These are phyloP conservation scores for Coronaproctus castanopsis DNA, from an alignment of 2,888 invertebrate genomes.

Conservation along the genomic window DNA sequence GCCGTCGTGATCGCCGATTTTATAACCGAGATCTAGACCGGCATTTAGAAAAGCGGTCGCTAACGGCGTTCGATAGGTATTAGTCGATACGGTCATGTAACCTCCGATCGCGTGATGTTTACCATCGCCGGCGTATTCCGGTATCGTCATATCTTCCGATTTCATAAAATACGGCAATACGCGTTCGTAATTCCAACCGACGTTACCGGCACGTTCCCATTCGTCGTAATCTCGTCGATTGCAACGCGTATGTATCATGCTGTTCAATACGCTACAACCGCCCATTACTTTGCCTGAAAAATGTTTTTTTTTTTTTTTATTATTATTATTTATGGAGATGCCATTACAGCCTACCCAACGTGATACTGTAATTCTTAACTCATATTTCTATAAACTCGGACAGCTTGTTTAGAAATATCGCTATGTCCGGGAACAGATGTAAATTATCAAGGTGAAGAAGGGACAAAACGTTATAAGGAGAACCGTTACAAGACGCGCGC, in stretches of 20 bases:
- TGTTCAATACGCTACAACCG: constrained; percentile 57
- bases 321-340: no score
- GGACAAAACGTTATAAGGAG: no score
- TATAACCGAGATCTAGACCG: constrained; percentile 17
- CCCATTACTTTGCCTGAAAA: constrained; percentile 52
- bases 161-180: constrained; percentile 24
- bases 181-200: constrained; percentile 23
- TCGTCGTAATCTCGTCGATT: constrained; percentile 48
- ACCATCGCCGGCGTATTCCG: constrained; percentile 14
- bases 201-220: constrained; percentile 50
- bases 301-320: no score
- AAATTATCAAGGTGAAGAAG: no score
- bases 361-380: no score
- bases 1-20: constrained; percentile 17
- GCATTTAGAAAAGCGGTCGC: constrained; percentile 16
- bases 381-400: no score
- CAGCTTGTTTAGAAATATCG: no score
- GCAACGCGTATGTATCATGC: constrained; percentile 59
- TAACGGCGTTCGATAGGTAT: constrained; percentile 16
- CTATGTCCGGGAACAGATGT: no score
- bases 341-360: no score
- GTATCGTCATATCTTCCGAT: constrained; percentile 23
- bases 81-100: constrained; percentile 19
- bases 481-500: no score
- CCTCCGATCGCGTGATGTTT: constrained; percentile 20